phyloP scores from a whole-genome alignment of 1,140 invertebrate genomes.

The Oedothorax gibbosus region DNA sequence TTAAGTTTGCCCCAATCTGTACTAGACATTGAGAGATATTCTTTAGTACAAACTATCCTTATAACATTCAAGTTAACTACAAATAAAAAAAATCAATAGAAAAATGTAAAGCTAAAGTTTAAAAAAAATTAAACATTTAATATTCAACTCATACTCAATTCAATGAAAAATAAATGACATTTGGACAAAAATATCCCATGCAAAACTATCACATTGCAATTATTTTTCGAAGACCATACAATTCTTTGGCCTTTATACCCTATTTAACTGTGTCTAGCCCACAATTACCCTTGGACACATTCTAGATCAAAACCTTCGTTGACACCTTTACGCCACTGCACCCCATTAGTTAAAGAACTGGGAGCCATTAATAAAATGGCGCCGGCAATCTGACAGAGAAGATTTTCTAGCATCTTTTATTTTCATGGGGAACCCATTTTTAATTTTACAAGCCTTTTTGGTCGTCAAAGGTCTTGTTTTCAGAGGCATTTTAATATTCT shows the following conservation, averaged over 20 bases:
- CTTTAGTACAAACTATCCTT: no score
- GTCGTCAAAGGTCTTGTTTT: background rate
- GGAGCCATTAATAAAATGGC: constrained; percentile 35
- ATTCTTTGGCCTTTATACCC: background rate
- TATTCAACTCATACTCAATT: no score
- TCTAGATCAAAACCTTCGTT: constrained; percentile 32
- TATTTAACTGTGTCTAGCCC: background rate
- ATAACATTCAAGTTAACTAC: no score
- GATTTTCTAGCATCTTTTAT: constrained; percentile 9
- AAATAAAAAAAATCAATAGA: no score
- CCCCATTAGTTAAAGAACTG: constrained; percentile 28
- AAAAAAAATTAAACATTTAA: no score
- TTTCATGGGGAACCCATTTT: constrained; percentile 13
- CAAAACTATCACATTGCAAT: no score
- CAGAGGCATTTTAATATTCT: background rate
- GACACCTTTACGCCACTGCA: constrained; percentile 11
- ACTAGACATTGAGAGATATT: no score
- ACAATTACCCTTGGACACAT: background rate
- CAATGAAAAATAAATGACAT: no score
- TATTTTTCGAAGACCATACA: no score
- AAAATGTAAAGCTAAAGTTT: no score
- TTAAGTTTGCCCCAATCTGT: no score
- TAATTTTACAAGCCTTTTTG: constrained; percentile 40
- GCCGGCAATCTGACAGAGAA: constrained; percentile 38
- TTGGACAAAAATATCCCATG: no score